These are phyloP conservation scores for Hanleya hanleyi DNA, from an alignment of 2,888 invertebrate genomes.

Conservation along the genomic window DNA sequence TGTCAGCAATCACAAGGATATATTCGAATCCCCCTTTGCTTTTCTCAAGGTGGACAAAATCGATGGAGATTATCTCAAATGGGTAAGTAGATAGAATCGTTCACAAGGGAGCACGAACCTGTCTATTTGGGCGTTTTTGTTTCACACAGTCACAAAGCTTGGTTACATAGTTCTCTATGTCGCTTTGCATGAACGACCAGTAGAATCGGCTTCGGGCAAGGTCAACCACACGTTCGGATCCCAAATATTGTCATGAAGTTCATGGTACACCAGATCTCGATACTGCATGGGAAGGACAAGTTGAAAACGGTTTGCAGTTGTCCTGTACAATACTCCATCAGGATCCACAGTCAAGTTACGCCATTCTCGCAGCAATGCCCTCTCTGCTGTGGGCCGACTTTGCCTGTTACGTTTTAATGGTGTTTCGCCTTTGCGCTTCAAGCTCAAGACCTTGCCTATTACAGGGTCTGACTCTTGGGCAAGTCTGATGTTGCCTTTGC, in stretches of 20 bases:
- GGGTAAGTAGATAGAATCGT: neutral
- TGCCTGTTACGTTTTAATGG: too few species aligned
- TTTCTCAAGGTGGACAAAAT: neutral
- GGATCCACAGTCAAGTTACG: neutral
- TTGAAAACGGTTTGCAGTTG: neutral
- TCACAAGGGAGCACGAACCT: neutral
- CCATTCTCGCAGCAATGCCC: neutral
- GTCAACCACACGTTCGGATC: constrained; percentile 8
- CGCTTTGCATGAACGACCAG: constrained; percentile 15
- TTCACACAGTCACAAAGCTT: constrained; percentile 5
- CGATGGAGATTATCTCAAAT: neutral
- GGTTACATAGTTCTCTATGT: constrained; percentile 2
- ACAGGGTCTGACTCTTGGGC: neutral
- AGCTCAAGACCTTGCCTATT: neutral
- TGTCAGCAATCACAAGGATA: too few species aligned
- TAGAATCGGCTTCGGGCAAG: constrained; percentile 7
- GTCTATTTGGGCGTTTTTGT: neutral
- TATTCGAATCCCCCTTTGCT: too few species aligned
- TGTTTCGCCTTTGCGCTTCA: neutral
- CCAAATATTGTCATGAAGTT: constrained; percentile 9
- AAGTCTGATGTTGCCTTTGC: too few species aligned
- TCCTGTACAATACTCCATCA: constrained; percentile 3
- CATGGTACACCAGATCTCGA: neutral
- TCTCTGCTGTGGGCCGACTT: too few species aligned
- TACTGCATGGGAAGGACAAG: neutral